Evolutionary conservation across 2,797 vertebrate species (phyloP).

Genomic region (Sternarchorhynchus goeldii): DNA sequence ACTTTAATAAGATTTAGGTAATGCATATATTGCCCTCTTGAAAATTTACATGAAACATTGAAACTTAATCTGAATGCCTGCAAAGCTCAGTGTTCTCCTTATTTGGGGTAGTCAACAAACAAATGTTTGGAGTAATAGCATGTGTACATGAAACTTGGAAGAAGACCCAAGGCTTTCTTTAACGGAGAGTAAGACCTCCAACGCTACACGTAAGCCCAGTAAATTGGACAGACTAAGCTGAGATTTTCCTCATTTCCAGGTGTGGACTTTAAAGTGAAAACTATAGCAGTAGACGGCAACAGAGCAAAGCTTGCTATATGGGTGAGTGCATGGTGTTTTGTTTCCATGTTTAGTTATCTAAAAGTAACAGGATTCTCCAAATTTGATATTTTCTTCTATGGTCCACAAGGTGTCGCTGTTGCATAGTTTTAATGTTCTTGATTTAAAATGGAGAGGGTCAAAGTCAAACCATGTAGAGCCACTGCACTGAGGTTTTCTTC

Average conservation of each 20-base stretch:
- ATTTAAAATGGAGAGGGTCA: background rate
- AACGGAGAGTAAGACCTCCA: no score
- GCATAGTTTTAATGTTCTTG: background rate
- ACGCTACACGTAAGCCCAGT: no score
- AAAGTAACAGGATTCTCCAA: no score
- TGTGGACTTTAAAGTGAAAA: constrained; percentile 99
- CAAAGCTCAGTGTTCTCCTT: no score
- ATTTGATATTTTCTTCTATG: no score
- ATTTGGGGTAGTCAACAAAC: no score
- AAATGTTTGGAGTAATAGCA: no score
- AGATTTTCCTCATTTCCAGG: constrained; percentile 69
- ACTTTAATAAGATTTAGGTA: background rate
- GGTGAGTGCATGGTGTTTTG: constrained; percentile 77
- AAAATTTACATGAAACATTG: no score
- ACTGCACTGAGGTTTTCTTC: background rate
- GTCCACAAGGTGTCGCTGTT: constrained; percentile 53
- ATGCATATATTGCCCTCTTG: background rate
- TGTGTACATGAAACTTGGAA: no score
- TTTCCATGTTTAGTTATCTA: background rate
- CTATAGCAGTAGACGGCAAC: constrained; percentile 95
- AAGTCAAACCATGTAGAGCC: background rate
- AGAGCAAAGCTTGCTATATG: constrained; percentile 97
- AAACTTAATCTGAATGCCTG: no score
- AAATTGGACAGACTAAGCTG: background rate
- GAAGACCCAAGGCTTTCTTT: no score